phyloP scores from a whole-genome alignment of 2,113 vertebrate genomes.

The Prinia subflava region DNA sequence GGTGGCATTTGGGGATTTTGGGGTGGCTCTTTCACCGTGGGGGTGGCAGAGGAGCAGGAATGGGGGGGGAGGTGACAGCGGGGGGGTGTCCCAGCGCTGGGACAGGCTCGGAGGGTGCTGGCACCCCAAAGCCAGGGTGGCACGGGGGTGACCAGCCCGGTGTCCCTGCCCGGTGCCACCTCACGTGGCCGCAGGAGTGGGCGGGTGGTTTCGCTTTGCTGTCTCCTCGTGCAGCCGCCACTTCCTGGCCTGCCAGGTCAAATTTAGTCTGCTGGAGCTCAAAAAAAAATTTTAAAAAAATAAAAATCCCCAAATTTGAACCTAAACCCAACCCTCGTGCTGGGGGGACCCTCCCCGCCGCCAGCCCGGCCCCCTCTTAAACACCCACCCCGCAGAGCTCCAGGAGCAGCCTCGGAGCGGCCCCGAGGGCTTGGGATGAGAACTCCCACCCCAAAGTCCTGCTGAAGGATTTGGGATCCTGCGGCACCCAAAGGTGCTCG shows the following conservation, averaged over 20 bases:
- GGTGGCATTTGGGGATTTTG: not conserved
- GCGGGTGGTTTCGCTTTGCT: conserved; percentile 49
- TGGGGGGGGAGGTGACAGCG: fast-evolving
- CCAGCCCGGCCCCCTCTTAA: not conserved
- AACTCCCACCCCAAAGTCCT: fast-evolving
- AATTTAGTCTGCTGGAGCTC: not conserved
- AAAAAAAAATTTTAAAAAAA: not conserved
- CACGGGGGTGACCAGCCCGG: too few relatives aligned
- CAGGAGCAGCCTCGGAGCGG: not conserved
- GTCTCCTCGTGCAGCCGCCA: conserved; percentile 24
- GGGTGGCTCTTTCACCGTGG: not conserved
- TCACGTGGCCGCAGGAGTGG: not conserved
- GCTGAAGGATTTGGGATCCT: fast-evolving
- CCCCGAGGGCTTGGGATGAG: not conserved
- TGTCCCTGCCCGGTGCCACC: not conserved
- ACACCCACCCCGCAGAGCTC: fast-evolving
- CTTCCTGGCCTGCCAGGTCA: conserved; percentile 44
- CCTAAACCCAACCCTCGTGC: not conserved
- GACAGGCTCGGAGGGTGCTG: not conserved
- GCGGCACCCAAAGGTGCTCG: not conserved
- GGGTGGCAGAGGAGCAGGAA: not conserved
- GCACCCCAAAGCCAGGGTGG: too few relatives aligned
- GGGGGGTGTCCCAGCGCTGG: fast-evolving
- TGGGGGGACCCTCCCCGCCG: not conserved
- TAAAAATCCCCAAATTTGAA: not conserved